phyloP scores from a whole-genome alignment of 2,113 vertebrate genomes.

The Passer montanus region DNA sequence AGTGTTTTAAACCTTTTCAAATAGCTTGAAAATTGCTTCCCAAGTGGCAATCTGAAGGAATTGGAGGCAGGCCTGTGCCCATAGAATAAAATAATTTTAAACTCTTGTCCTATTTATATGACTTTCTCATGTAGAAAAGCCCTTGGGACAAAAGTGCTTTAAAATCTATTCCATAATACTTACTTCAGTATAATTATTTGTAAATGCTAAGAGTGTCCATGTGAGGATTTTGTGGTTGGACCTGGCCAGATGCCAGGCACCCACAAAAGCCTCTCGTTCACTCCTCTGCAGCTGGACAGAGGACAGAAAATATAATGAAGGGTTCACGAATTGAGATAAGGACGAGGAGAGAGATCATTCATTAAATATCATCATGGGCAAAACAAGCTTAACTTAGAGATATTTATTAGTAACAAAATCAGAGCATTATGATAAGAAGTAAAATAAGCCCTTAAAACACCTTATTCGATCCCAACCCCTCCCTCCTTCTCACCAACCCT shows the following conservation, averaged over 20 bases:
- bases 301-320: background rate
- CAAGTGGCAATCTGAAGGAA: background rate
- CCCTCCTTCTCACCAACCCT: background rate
- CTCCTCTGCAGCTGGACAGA: background rate
- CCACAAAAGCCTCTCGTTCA: background rate
- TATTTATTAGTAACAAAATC: background rate
- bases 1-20: constrained; percentile 19
- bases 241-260: fast-evolving
- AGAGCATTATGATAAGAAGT: background rate
- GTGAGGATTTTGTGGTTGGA: background rate
- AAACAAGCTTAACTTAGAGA: background rate
- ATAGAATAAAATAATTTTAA: constrained; percentile 25
- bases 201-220: background rate
- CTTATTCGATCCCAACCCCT: no score
- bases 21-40: constrained; percentile 6
- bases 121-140: constrained; percentile 6
- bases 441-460: background rate
- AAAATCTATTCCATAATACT: background rate
- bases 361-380: background rate
- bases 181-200: constrained; percentile 28
- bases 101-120: background rate
- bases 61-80: background rate
- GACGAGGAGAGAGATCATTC: background rate
- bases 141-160: background rate
- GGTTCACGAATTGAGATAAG: background rate